A percentile compares a stretch with the other conserved stretches of the same genome.
Evolutionary conservation across 92 coral and sea anemone genomes (phyloP).

Genomic region (Galaxea fascicularis): DNA sequence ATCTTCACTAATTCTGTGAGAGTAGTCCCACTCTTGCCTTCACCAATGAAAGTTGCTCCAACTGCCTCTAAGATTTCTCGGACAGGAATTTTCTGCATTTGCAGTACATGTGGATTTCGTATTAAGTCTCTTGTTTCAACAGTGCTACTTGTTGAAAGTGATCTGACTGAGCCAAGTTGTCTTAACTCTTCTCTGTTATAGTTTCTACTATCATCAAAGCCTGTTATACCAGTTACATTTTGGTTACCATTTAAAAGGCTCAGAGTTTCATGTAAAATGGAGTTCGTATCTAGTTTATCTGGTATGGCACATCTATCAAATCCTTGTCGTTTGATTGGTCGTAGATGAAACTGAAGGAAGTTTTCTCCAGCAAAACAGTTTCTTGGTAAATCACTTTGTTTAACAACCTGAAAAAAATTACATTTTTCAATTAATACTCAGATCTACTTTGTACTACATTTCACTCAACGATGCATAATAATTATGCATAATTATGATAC

Average conservation of each 20-base stretch:
- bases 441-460: background rate
- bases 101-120: background rate
- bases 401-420: constrained; percentile 43
- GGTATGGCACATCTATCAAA: constrained; percentile 75
- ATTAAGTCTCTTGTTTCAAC: background rate
- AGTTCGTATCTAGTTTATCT: constrained; percentile 38
- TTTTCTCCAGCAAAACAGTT: constrained; percentile 76
- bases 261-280: constrained; percentile 50
- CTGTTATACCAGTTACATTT: background rate
- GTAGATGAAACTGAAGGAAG: constrained; percentile 81
- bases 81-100: background rate
- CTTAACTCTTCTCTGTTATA: background rate
- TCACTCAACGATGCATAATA: too few relatives aligned
- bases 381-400: constrained; percentile 40
- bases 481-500: too few relatives aligned
- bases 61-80: constrained; percentile 12
- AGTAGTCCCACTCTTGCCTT: background rate
- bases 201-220: background rate
- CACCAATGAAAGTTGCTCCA: background rate
- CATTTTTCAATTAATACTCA: background rate
- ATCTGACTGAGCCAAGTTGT: background rate
- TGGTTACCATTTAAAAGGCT: constrained; percentile 8
- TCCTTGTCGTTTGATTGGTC: constrained; percentile 85
- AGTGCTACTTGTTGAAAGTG: constrained; percentile 20
- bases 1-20: background rate